Evolutionary conservation across 2,888 invertebrate genomes (phyloP), one percentile per base, ranked within the genome.

Genomic region (Xestia ashworthii): DNA sequence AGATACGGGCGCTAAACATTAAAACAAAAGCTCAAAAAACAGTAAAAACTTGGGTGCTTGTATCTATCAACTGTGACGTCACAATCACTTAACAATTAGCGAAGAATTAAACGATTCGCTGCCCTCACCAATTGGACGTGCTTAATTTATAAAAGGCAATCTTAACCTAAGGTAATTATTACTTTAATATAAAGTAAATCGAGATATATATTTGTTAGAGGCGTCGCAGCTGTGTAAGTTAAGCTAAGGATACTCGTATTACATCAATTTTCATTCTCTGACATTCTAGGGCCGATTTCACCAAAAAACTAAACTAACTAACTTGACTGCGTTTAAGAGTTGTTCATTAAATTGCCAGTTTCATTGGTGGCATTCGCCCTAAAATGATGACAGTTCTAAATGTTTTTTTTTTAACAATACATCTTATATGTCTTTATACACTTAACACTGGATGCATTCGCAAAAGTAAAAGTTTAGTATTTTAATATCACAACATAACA

Each of bases 101-200:
- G 91, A 92, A 92, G 83, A 91, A 91, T 70, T 85, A 88, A 88
- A 89, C 84, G 76, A 88, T 93, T 94, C 93, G 93, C 93, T 94
- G 95, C 92, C 93, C 85, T 90, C 92, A 91, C 80, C 88, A 81
- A 87, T 88, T 95, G 95, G 95, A 95, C 94, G 95, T 95, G 93
- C 92, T 94, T 92, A 80, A 87, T 88, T 87, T 87, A 80, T 87
- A 92, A 92, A 94, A 94, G 95, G 93, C 94, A 86, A 92, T 80
- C 94, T 95, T 95, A 94, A 89, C 84, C 91, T 94, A 93, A 90
- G 88, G 88, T 89, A 90, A 86, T 81, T 78, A 88, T 92, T 91
- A 95, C 93, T 94, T 94, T 94, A 94, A 94, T 94, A 93, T 94
- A 95, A 95, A 95, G 93, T 94, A 95, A 94, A 87, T 83, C 67